Percentiles rank a stretch among this genome's conserved stretches.
These are phyloP conservation scores for Nineta flava DNA, from an alignment of 2,888 invertebrate species.

Conservation along the genomic window DNA sequence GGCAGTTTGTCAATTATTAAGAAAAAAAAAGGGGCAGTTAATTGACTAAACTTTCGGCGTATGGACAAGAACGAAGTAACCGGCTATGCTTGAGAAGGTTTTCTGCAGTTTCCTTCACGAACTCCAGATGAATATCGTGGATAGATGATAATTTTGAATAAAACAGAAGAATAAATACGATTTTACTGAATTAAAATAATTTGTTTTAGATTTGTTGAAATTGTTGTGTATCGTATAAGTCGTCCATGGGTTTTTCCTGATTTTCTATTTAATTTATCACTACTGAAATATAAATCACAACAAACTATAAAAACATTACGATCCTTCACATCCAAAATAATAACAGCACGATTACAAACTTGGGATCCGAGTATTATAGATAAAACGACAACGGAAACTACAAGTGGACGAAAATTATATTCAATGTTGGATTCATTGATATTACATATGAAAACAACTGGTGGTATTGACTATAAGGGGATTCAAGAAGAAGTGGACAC, in stretches of 20 bases:
- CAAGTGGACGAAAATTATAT: conserved; percentile 4
- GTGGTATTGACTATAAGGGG: conserved; percentile 6
- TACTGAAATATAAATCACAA: not conserved
- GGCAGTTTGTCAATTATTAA: too few species aligned
- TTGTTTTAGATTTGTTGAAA: conserved; percentile 5
- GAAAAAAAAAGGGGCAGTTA: too few species aligned
- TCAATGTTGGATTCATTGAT: conserved; percentile 8
- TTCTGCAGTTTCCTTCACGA: too few species aligned
- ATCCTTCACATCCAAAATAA: conserved; percentile 7
- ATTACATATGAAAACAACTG: conserved; percentile 1
- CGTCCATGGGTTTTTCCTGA: conserved; percentile 4
- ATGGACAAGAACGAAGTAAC: too few species aligned
- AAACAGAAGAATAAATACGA: too few species aligned
- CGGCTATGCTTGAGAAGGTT: too few species aligned
- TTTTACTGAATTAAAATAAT: too few species aligned
- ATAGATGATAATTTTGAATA: too few species aligned
- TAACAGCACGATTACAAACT: conserved; percentile 5
- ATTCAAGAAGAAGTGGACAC: conserved; percentile 9
- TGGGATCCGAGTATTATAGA: conserved; percentile 2
- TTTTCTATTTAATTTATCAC: not conserved
- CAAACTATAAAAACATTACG: conserved; percentile 6
- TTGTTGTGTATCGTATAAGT: conserved; percentile 1
- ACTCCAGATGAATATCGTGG: too few species aligned
- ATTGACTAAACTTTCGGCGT: too few species aligned
- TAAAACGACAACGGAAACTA: conserved; percentile 1